phyloP scores from a whole-genome alignment of 2,797 vertebrate genomes.

The Poliocrania exsul region DNA sequence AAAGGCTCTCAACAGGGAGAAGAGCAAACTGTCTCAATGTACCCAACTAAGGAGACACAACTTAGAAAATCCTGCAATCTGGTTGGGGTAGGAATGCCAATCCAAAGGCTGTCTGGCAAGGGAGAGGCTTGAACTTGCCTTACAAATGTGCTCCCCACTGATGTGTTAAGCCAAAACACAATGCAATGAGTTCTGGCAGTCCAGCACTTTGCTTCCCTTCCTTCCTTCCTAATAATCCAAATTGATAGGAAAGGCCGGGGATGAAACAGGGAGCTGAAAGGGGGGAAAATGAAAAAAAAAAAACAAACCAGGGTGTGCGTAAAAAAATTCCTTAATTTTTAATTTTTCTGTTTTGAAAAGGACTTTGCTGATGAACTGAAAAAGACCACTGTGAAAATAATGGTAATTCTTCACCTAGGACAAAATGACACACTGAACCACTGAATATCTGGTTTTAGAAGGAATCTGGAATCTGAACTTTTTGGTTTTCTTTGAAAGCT shows the following conservation, averaged over 20 bases:
- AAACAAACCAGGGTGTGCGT: fast-evolving
- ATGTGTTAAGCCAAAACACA: not conserved
- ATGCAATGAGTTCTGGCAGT: not conserved
- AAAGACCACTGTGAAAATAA: not conserved
- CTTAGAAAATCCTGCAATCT: not conserved
- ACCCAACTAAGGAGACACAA: not conserved
- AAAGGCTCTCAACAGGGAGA: fast-evolving
- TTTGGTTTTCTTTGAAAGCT: not conserved
- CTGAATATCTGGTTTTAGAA: not conserved
- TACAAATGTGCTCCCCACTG: not conserved
- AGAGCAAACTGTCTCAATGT: not conserved
- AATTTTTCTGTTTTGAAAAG: not conserved
- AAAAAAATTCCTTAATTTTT: not conserved
- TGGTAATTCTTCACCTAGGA: not conserved
- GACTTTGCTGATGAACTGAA: not conserved
- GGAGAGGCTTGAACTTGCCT: not conserved
- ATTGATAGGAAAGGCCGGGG: not conserved
- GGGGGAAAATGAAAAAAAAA: too few relatives aligned
- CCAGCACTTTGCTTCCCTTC: not conserved
- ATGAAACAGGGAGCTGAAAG: not conserved
- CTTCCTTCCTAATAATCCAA: not conserved
- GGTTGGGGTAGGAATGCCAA: not conserved
- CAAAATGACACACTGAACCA: not conserved
- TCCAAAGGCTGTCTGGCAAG: not conserved
- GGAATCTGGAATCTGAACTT: not conserved